phyloP scores from a whole-genome alignment of 2,113 vertebrate species.

The Rutilus rutilus region DNA sequence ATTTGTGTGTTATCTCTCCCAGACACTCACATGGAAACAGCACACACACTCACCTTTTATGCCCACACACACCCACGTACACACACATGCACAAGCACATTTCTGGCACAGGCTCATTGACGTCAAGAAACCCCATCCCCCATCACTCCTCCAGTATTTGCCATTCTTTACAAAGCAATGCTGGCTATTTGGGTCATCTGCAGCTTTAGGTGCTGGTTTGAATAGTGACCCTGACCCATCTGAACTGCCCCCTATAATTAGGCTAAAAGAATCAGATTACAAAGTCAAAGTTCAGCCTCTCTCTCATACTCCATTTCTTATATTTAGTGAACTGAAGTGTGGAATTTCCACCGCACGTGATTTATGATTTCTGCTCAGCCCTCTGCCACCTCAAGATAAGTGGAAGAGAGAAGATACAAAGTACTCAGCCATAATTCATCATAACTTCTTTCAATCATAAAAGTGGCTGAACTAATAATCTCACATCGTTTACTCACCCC shows the following conservation, averaged over 20 bases:
- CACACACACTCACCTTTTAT: conserved; percentile 8
- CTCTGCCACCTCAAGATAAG: neutral
- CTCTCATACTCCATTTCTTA: neutral
- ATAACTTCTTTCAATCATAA: neutral
- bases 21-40: conserved; percentile 43
- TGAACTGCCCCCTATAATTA: conserved; percentile 57
- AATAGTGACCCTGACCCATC: conserved; percentile 64
- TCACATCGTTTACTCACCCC: neutral
- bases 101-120: conserved; percentile 63
- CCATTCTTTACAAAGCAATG: conserved; percentile 56
- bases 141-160: conserved; percentile 40
- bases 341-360: neutral
- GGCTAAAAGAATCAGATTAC: conserved; percentile 59
- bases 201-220: conserved; percentile 55
- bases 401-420: neutral
- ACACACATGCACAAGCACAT: conserved; percentile 41
- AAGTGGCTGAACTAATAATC: neutral
- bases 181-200: conserved; percentile 63
- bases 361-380: neutral
- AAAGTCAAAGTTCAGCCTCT: conserved; percentile 29
- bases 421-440: neutral
- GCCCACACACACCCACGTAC: conserved; percentile 36
- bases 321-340: neutral
- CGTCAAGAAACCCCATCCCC: conserved; percentile 56
- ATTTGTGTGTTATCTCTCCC: conserved; percentile 18